Conservation (phyloP, 2,888 invertebrate species). For the Ommatoiulus sabulosus region DNA sequence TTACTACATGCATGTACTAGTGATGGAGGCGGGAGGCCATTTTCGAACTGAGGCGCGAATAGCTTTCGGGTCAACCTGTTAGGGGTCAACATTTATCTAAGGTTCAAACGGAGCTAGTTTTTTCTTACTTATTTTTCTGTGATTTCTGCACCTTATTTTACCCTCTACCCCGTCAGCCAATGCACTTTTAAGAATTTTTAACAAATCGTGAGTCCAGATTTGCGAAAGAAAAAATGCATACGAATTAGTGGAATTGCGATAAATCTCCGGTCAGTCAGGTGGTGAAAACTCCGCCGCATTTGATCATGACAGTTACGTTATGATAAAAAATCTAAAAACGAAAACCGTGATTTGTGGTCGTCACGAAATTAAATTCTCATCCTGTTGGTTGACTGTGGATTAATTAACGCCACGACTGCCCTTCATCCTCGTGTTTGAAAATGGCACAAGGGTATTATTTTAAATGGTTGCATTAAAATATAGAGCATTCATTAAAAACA, state of each 20-base stretch:
- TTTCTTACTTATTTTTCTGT: constrained; percentile 18
- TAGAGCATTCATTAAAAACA: constrained; percentile 33
- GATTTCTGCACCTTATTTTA: constrained; percentile 25
- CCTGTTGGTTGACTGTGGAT: constrained; percentile 37
- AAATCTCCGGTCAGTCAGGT: constrained; percentile 21
- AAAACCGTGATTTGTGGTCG: constrained; percentile 30
- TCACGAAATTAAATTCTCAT: constrained; percentile 30
- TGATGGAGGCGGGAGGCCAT: constrained; percentile 25
- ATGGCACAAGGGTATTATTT: not conserved
- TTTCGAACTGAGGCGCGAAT: not conserved
- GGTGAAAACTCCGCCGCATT: not conserved
- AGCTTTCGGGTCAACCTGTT: constrained; percentile 12
- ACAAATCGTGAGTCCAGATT: constrained; percentile 31
- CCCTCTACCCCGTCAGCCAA: not conserved
- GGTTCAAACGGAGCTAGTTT: not conserved
- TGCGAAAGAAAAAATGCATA: not conserved
- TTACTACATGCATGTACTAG: not conserved
- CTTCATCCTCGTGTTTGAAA: not conserved
- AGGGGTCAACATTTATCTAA: not conserved
- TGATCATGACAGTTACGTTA: constrained; percentile 3
- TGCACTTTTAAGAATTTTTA: constrained; percentile 23
- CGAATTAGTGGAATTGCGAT: not conserved
- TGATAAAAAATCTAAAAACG: not conserved
- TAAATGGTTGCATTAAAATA: constrained; percentile 16
- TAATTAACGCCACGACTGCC: constrained; percentile 16